Base-by-base conservation (phyloP, 2,113 vertebrate genomes). In the Pomatorhinus ruficollis region DNA sequence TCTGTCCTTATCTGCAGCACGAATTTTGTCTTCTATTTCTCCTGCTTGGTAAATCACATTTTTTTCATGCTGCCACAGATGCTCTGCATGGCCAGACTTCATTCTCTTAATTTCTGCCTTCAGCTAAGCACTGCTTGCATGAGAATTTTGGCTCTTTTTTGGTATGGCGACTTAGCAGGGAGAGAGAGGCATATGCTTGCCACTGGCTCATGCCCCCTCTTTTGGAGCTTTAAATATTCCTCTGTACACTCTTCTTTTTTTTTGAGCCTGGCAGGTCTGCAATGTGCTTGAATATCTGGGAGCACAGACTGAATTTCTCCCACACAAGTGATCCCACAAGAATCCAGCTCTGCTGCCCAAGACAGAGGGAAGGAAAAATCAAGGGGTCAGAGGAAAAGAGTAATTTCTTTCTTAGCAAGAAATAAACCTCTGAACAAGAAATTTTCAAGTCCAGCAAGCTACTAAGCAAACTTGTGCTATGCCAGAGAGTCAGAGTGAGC, bases 11-110 rank as follows among this genome's bases (percentile, higher is more conserved):
- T 84, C 65, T 21, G 4, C 76, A 92, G 76, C 60, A 60, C 2
- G 1, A 92, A 56, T 90, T 93, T 92, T 93, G 39, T 89, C 90
- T 95, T 86, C 68, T 75, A 14, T 86, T 90, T 87, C 52, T 83
- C 33, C 54, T 91, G 30, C 44, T 84, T 78, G 71, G 56, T 71
- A 94, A 87, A 87, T 89, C 22, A 11, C 44, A 64, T 12, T 92
- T 89, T 93, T 80, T 92, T 71, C 61, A 65, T 79, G 66, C 57
- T 71, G 54, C 60, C 83, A 77, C 56, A 93, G 44, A 70, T 82
- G 35, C 56, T 87, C 44, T 95, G 30, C 1, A 8, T 86, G 86
- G 64, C 64, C 60, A 87, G 80, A 63, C 53, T 78, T 89, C 59
- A 63, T 87, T 59, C 83, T 83, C 20, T n/a, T 83, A n/a, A 50